Evolutionary conservation across 1,140 invertebrate genomes (phyloP).

Genomic region (Pristionchus pacificus): DNA sequence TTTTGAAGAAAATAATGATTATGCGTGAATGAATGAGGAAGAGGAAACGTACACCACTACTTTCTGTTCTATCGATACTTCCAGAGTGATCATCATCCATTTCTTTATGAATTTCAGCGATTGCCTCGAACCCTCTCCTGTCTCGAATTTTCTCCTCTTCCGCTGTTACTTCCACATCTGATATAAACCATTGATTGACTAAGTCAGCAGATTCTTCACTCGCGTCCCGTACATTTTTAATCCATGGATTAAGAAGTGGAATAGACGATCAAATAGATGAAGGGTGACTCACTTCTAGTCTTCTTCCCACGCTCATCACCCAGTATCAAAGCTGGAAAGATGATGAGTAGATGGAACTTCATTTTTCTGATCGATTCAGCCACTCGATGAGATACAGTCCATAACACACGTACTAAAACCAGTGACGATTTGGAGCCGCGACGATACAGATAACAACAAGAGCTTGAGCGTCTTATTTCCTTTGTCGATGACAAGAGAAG

Average conservation of each 20-base stretch:
- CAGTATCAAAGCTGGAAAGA: background rate
- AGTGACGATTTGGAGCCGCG: background rate
- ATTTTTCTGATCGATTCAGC: background rate
- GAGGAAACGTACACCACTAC: slow-evolving; percentile 58
- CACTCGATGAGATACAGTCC: background rate
- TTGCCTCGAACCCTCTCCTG: slow-evolving; percentile 55
- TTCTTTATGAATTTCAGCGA: slow-evolving; percentile 58
- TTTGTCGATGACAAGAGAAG: background rate
- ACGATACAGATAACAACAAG: background rate
- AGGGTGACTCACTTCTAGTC: background rate
- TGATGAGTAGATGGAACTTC: background rate
- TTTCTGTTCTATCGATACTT: slow-evolving; percentile 61
- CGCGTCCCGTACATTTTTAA: too few relatives aligned
- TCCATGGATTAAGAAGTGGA: too few relatives aligned
- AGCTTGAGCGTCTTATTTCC: background rate
- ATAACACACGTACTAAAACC: background rate
- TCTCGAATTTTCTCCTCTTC: slow-evolving; percentile 57
- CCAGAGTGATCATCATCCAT: slow-evolving; percentile 63
- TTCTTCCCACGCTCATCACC: background rate
- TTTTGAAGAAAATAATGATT: slow-evolving; percentile 10
- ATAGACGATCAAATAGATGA: background rate
- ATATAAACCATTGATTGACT: background rate
- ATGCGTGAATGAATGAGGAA: slow-evolving; percentile 15
- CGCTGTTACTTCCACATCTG: slow-evolving; percentile 46
- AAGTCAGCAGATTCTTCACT: background rate